Conservation (phyloP, 1,140 invertebrate genomes). For the Mylabris phalerata region DNA sequence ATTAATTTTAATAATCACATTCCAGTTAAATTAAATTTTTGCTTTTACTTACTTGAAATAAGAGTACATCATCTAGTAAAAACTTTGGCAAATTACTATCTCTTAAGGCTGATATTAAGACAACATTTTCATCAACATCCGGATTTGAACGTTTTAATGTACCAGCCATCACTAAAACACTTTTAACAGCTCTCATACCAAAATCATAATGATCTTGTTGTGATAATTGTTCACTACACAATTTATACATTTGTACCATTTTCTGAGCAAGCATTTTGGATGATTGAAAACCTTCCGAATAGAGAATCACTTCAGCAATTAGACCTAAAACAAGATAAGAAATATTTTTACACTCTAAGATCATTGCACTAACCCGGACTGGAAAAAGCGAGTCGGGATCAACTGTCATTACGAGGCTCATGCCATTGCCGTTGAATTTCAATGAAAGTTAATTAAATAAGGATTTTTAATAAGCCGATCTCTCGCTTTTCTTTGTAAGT, state of each 20-base stretch:
- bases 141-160: conserved; percentile 79
- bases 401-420: too few relatives aligned
- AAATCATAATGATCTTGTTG: conserved; percentile 93
- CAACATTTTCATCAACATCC: conserved; percentile 70
- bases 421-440: too few relatives aligned
- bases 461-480: too few relatives aligned
- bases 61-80: conserved; percentile 71
- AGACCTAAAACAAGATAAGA: conserved; percentile 51
- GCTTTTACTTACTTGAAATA: conserved; percentile 52
- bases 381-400: too few relatives aligned
- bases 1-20: too few relatives aligned
- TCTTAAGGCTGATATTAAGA: conserved; percentile 73
- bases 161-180: conserved; percentile 76
- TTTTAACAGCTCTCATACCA: conserved; percentile 74
- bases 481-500: too few relatives aligned
- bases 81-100: conserved; percentile 94
- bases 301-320: conserved; percentile 87
- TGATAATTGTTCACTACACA: conserved; percentile 86
- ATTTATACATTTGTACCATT: conserved; percentile 87
- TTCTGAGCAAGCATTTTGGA: conserved; percentile 79
- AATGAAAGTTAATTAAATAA: too few relatives aligned
- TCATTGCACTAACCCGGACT: too few relatives aligned
- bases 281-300: conserved; percentile 86
- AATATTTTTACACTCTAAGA: too few relatives aligned
- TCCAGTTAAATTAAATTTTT: background rate